Percentiles rank a stretch among this genome's conserved stretches.
These are phyloP conservation scores for Lochmaea crataegi DNA, from an alignment of 2,888 invertebrate genomes.

Conservation along the genomic window DNA sequence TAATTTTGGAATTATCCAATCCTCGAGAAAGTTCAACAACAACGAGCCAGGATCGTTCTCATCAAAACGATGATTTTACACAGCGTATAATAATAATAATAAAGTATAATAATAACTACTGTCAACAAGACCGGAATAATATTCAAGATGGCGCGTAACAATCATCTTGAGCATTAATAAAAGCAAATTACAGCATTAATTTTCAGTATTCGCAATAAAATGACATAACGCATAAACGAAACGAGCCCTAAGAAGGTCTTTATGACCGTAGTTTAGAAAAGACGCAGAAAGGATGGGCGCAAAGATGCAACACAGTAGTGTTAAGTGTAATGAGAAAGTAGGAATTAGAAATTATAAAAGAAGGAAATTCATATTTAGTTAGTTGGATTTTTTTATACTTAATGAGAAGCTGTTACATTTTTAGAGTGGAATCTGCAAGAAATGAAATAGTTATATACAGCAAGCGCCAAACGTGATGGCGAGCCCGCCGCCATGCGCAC, in stretches of 20 bases:
- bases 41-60: not conserved
- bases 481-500: too few relatives aligned
- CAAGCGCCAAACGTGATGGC: too few relatives aligned
- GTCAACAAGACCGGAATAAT: conserved; percentile 43
- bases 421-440: too few relatives aligned
- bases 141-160: conserved; percentile 40
- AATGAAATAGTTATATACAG: too few relatives aligned
- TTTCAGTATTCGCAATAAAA: conserved; percentile 38
- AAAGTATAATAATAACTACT: conserved; percentile 35
- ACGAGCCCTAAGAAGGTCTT: conserved; percentile 41
- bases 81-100: conserved; percentile 35
- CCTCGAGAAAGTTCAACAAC: not conserved
- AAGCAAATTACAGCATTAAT: conserved; percentile 40
- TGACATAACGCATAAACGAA: conserved; percentile 41
- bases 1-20: not conserved
- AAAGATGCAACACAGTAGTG: conserved; percentile 31
- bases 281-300: conserved; percentile 14
- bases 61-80: conserved; percentile 33
- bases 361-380: not conserved
- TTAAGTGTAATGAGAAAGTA: conserved; percentile 12
- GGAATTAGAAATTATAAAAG: not conserved
- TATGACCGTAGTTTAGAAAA: conserved; percentile 36
- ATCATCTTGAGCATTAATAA: conserved; percentile 41
- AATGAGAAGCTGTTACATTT: too few relatives aligned
- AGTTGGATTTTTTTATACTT: too few relatives aligned